These are phyloP conservation scores for Chionodraco myersi DNA, from an alignment of 2,113 vertebrate species.

Conservation along the genomic window DNA sequence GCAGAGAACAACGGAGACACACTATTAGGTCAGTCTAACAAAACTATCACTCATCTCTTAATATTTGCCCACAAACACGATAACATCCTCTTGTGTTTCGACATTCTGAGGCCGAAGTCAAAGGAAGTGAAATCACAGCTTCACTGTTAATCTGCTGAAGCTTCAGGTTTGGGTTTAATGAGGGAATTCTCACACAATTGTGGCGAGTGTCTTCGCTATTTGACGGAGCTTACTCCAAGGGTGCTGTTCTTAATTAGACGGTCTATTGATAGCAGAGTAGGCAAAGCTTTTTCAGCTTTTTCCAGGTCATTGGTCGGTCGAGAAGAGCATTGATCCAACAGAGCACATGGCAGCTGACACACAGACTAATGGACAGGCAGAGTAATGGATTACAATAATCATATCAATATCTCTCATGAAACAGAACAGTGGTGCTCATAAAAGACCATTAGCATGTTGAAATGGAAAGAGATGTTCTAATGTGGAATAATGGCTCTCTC, in stretches of 20 bases:
- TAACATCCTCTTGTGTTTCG: neutral
- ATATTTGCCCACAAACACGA: constrained; percentile 15
- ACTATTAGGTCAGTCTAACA: neutral
- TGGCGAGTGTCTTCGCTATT: constrained; percentile 46
- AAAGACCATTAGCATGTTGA: constrained; percentile 1
- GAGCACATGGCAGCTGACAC: constrained; percentile 62
- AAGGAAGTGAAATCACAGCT: constrained; percentile 19
- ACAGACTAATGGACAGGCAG: constrained; percentile 52
- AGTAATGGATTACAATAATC: constrained; percentile 42
- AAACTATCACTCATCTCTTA: neutral
- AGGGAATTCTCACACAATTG: constrained; percentile 46
- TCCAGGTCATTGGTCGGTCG: constrained; percentile 77
- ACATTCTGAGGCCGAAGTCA: constrained; percentile 27
- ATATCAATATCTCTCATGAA: constrained; percentile 49
- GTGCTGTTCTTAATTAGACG: constrained; percentile 73
- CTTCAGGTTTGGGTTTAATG: constrained; percentile 50
- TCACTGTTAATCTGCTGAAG: constrained; percentile 39
- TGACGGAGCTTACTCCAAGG: constrained; percentile 46
- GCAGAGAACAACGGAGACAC: constrained; percentile 10
- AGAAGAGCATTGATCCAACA: constrained; percentile 74
- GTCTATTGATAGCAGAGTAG: constrained; percentile 73
- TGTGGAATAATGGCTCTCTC: neutral
- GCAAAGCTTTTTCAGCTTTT: constrained; percentile 69
- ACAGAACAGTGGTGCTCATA: neutral
- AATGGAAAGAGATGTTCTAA: neutral